These are phyloP conservation scores for Periophthalmus magnuspinnatus DNA, from an alignment of 2,797 vertebrate genomes.

Conservation along the genomic window DNA sequence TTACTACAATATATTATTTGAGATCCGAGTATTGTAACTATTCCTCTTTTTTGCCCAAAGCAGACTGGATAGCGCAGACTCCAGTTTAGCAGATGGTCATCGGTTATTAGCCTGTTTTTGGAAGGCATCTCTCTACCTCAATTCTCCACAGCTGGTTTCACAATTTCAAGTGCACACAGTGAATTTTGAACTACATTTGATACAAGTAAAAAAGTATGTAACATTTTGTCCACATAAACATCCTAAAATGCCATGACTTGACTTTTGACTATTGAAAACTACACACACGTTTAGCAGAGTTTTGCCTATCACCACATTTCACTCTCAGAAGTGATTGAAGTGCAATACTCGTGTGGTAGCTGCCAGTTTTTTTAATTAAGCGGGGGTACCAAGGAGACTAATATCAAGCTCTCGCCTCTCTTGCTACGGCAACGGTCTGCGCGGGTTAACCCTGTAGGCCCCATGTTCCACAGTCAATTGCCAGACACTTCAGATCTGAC, in stretches of 20 bases:
- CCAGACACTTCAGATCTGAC: slow-evolving; percentile 14
- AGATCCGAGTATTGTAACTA: slow-evolving; percentile 1
- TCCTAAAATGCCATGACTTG: slow-evolving; percentile 31
- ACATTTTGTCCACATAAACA: slow-evolving; percentile 42
- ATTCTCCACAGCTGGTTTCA: slow-evolving; percentile 60
- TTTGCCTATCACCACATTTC: not conserved
- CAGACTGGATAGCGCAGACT: slow-evolving; percentile 44
- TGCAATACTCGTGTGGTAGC: slow-evolving; percentile 17
- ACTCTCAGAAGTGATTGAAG: slow-evolving; percentile 24
- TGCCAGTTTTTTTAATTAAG: slow-evolving; percentile 58
- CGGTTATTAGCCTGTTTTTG: slow-evolving; percentile 65
- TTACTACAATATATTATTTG: not conserved
- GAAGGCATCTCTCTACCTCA: slow-evolving; percentile 60
- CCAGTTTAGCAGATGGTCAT: slow-evolving; percentile 70
- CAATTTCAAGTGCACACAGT: slow-evolving; percentile 53
- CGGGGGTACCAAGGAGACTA: slow-evolving; percentile 39
- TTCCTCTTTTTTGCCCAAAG: slow-evolving; percentile 38
- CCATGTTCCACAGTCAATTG: slow-evolving; percentile 24
- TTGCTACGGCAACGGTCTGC: slow-evolving; percentile 30
- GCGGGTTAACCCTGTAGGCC: slow-evolving; percentile 25
- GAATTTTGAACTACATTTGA: slow-evolving; percentile 38
- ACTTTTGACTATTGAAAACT: not conserved
- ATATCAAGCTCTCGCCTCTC: slow-evolving; percentile 40
- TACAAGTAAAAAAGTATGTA: slow-evolving; percentile 54
- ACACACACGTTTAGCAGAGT: slow-evolving; percentile 6